A percentile compares a stretch with the other conserved stretches of the same genome.
Conservation (phyloP, 2,113 vertebrate species). For the Girardinichthys multiradiatus region DNA sequence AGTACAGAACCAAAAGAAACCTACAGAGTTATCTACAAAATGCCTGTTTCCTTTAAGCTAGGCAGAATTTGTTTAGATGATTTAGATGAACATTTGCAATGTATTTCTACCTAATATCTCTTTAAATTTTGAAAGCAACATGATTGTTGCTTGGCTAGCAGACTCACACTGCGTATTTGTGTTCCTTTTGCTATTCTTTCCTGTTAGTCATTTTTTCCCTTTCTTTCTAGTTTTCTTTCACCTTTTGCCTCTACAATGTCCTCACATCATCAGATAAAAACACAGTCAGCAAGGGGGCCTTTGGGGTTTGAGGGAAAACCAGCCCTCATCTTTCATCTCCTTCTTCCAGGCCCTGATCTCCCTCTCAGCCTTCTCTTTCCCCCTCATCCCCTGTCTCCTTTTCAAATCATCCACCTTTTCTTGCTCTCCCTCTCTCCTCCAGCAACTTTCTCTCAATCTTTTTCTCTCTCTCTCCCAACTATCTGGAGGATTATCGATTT, state of each 20-base stretch:
- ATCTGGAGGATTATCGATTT: slow-evolving; percentile 81
- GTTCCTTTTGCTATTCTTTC: slow-evolving; percentile 4
- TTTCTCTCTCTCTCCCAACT: slow-evolving; percentile 58
- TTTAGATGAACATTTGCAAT: no score
- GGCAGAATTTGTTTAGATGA: no score
- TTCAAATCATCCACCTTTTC: slow-evolving; percentile 29
- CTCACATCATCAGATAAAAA: slow-evolving; percentile 66
- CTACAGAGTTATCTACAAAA: no score
- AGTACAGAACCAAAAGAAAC: background rate
- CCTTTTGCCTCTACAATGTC: slow-evolving; percentile 56
- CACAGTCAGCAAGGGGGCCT: slow-evolving; percentile 75
- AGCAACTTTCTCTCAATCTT: slow-evolving; percentile 65
- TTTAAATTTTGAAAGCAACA: background rate
- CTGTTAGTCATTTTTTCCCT: slow-evolving; percentile 6
- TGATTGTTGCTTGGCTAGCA: slow-evolving; percentile 4
- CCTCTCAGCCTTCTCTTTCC: slow-evolving; percentile 1
- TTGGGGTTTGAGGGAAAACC: slow-evolving; percentile 73
- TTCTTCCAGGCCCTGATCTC: slow-evolving; percentile 39
- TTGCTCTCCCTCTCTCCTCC: slow-evolving; percentile 52
- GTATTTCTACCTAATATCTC: background rate
- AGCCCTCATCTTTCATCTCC: slow-evolving; percentile 79
- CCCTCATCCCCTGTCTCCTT: slow-evolving; percentile 49
- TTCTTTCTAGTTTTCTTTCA: slow-evolving; percentile 2
- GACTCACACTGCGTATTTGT: background rate
- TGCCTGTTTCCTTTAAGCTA: no score